Percentiles rank a stretch among this genome's conserved stretches.
Conservation (phyloP, 2,113 vertebrate species). For the Axis porcinus region DNA sequence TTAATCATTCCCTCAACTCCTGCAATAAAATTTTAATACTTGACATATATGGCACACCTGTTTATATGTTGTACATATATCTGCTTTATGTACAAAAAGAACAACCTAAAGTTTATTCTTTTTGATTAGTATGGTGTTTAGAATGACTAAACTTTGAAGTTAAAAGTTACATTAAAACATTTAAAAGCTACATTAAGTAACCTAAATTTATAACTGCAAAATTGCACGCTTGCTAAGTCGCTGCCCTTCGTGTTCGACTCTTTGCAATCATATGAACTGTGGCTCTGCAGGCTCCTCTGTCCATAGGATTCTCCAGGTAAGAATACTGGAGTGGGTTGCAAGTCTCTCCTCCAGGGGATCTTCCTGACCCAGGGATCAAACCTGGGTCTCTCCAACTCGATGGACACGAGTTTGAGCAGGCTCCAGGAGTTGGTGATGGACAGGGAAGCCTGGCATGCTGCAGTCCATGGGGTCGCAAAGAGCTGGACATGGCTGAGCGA, state of each 20-base stretch:
- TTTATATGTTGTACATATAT: background rate
- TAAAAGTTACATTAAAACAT: background rate
- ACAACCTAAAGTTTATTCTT: background rate
- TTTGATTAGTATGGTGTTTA: background rate
- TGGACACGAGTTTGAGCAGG: background rate
- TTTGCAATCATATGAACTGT: background rate
- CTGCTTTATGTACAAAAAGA: background rate
- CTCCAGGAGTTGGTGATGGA: background rate
- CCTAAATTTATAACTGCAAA: background rate
- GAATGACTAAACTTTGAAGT: background rate
- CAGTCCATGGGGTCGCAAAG: background rate
- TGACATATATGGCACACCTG: background rate
- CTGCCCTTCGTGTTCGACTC: background rate
- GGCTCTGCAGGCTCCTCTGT: background rate
- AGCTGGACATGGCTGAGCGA: accelerated
- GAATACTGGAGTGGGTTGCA: background rate
- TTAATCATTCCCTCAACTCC: background rate
- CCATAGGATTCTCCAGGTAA: background rate
- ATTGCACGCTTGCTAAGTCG: background rate
- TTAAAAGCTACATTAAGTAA: background rate
- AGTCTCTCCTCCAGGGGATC: background rate
- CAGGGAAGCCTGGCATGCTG: background rate
- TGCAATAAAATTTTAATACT: background rate
- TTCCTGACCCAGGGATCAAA: background rate
- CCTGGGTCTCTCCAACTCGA: background rate